A percentile compares a stretch with the other conserved stretches of the same genome.
These are phyloP conservation scores for Pelagia noctiluca DNA, from an alignment of 30 jellyfish, hydroid and myxozoan genomes.

Conservation along the genomic window DNA sequence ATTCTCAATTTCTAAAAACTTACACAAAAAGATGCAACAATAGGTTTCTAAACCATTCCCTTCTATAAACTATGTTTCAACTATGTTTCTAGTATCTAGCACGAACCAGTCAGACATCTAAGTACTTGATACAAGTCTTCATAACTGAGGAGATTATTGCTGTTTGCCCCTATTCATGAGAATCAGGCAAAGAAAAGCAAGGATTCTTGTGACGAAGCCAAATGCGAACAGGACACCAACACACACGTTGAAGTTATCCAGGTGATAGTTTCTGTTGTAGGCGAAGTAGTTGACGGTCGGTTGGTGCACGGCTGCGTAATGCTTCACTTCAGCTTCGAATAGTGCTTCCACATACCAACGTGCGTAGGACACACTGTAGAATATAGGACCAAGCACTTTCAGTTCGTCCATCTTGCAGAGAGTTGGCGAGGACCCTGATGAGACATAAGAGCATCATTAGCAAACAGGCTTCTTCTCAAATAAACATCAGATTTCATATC, in stretches of 20 bases:
- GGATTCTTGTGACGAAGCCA: slow-evolving; percentile 34
- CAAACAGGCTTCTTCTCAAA: too few relatives aligned
- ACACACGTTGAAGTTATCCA: slow-evolving; percentile 38
- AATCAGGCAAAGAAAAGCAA: slow-evolving; percentile 53
- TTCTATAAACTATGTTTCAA: too few relatives aligned
- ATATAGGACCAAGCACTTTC: slow-evolving; percentile 48
- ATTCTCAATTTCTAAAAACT: too few relatives aligned
- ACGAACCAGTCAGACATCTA: too few relatives aligned
- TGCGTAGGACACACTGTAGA: slow-evolving; percentile 60
- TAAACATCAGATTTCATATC: too few relatives aligned
- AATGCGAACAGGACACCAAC: slow-evolving; percentile 31
- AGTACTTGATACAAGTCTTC: background rate
- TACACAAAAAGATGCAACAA: too few relatives aligned
- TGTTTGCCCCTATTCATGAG: slow-evolving; percentile 61
- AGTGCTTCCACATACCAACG: slow-evolving; percentile 74
- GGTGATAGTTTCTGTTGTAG: slow-evolving; percentile 17
- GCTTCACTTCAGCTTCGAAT: slow-evolving; percentile 54
- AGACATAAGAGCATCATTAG: background rate
- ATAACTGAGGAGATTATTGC: background rate
- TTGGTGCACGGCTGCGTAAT: slow-evolving; percentile 49
- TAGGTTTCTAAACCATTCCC: too few relatives aligned
- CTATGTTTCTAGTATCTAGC: too few relatives aligned
- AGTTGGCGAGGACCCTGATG: slow-evolving; percentile 60
- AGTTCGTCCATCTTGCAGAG: slow-evolving; percentile 51
- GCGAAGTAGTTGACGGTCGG: slow-evolving; percentile 20